Percentiles rank a stretch among this genome's conserved stretches.
These are phyloP conservation scores for Aphelinus atriplicis DNA, from an alignment of 1,140 invertebrate species.

Conservation along the genomic window DNA sequence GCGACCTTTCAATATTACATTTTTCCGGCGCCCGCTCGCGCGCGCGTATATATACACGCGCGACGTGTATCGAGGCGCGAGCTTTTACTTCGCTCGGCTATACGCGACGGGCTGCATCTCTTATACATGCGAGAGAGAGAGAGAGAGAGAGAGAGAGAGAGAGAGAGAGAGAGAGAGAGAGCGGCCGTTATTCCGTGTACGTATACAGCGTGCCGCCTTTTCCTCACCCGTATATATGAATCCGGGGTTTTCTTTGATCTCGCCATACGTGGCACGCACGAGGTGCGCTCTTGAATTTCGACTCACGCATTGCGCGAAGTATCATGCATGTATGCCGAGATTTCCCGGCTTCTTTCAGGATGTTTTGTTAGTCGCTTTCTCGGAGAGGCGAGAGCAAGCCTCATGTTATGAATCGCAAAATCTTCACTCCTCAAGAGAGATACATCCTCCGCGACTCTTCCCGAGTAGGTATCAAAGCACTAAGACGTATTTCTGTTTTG, in stretches of 20 bases:
- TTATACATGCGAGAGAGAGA: constrained; percentile 11
- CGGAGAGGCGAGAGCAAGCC: neutral
- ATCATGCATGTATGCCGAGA: constrained; percentile 48
- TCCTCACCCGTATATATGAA: neutral
- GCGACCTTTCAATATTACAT: constrained; percentile 38
- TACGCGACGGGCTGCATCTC: constrained; percentile 20
- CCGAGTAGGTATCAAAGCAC: too few relatives aligned
- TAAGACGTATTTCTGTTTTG: too few relatives aligned
- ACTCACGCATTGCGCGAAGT: constrained; percentile 36
- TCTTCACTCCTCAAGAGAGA: too few relatives aligned
- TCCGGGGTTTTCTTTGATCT: constrained; percentile 34
- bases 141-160: too few relatives aligned
- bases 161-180: too few relatives aligned
- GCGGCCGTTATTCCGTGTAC: constrained; percentile 14
- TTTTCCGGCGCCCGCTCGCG: neutral
- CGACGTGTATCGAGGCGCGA: neutral
- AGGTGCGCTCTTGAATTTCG: constrained; percentile 25
- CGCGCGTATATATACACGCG: too few relatives aligned
- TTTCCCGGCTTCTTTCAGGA: constrained; percentile 12
- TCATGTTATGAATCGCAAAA: constrained; percentile 34
- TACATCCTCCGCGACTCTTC: too few relatives aligned
- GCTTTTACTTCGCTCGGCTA: constrained; percentile 3
- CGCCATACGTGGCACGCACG: neutral
- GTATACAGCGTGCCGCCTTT: constrained; percentile 10
- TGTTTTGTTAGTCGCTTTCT: constrained; percentile 10